Evolutionary conservation across 2,888 invertebrate genomes (phyloP), one percentile per base, ranked within the genome.

Genomic region (Caenorhabditis drosophilae): DNA sequence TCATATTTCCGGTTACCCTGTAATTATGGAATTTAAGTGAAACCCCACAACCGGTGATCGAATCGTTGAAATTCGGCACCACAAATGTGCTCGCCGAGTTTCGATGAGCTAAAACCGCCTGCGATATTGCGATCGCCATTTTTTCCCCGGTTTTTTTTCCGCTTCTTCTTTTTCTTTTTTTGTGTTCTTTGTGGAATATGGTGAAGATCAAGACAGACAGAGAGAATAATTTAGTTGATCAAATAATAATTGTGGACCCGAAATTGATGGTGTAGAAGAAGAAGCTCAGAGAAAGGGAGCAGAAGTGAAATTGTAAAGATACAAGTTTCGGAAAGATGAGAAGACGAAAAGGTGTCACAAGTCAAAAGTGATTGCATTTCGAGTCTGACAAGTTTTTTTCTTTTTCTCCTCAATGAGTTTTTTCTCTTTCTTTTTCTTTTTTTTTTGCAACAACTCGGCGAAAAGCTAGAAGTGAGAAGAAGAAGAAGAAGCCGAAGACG

Each of bases 1-100:
- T 81, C 81, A 81, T 81, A 74, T 81, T 82, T 69, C 77, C 77
- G 66, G 77, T 77, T 57, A 79, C 79, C 76, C 80, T 80, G 73
- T 59, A 76, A 77, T 70, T 63, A 66, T 76, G 72, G 67, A 76
- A 76, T 64, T 67, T 70, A 58, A 76, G 66, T 54, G 55, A 52
- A 16, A 16, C 56, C 22, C 45, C 44, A 31, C 61, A 54, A 36
- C n/a, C n/a, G n/a, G n/a, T n/a, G n/a, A n/a, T n/a, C 26, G 35
- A 38, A 42, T 64, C 51, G 64, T 67, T 40, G 58, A 66, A 53
- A 67, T 59, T 47, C 61, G 71, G 59, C 44, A 66, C 59, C 59
- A 55, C 53, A 31, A 69, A 71, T 41, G 70, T 64, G 22, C 63
- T 52, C 22, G 66, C 57, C 36, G 71, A 70, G 40, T 57, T 64